phyloP scores from a whole-genome alignment of 1,140 invertebrate genomes.

The Hyphantria cunea region DNA sequence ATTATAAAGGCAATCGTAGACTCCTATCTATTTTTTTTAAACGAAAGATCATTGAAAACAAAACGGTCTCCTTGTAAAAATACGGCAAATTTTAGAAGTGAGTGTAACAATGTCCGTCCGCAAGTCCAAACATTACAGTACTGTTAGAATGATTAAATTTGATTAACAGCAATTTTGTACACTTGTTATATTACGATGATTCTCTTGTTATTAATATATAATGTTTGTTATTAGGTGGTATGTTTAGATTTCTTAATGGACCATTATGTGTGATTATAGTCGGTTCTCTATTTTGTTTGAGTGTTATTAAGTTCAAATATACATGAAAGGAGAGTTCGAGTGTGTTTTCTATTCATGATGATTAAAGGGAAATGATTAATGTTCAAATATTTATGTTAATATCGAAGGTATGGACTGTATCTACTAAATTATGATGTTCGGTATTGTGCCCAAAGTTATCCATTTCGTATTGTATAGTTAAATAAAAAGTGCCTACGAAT shows the following conservation, averaged over 20 bases:
- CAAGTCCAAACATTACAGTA: conserved; percentile 19
- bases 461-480: no score
- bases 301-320: background rate
- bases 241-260: conserved; percentile 19
- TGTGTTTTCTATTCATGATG: background rate
- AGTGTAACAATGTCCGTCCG: no score
- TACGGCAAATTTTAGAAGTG: no score
- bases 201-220: conserved; percentile 42
- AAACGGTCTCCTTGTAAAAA: no score
- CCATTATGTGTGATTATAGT: conserved; percentile 21
- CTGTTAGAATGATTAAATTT: conserved; percentile 67
- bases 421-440: background rate
- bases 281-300: conserved; percentile 8
- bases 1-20: no score
- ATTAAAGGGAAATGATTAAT: background rate
- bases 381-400: background rate
- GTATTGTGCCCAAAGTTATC: background rate
- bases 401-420: no score
- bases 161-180: conserved; percentile 69
- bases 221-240: conserved; percentile 36
- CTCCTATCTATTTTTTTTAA: no score
- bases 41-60: no score
- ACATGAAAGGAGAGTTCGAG: background rate
- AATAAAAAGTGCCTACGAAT: no score
- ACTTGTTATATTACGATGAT: conserved; percentile 30